Evolutionary conservation across 2,888 invertebrate species (phyloP), one percentile per base, ranked within the genome.

Genomic region (Petrophora chlorosata): DNA sequence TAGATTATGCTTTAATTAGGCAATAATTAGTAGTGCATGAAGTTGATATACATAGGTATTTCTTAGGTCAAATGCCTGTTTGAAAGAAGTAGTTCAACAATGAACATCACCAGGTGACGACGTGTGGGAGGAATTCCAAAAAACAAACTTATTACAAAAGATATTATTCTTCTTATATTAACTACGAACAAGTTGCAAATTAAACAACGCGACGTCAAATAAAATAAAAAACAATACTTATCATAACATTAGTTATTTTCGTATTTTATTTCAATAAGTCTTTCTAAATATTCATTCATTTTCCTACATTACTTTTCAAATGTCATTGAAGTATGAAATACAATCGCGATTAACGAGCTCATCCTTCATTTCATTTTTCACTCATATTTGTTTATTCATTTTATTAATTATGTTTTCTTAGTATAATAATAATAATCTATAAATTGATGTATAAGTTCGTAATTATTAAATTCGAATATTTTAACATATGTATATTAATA

Each of bases 381-480:
- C 80, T 84, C 85, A 82, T 84, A 84, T 88, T 88, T 87, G 86
- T 90, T 89, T 87, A 89, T 86, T 86, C 77, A 85, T 85, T 89
- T 88, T 82, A 85, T 90, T 90, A 88, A 87, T 90, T 88, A 89
- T 87, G 88, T 88, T 86, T 88, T 89, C 89, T 90, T 90, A 90
- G 86, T 90, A 90, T 90, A 89, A 86, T 89, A 89, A 89, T 89
- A 90, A 89, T 90, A 90, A 61, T 89, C 90, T 90, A 90, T 90
- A 90, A 90, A 90, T 90, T 84, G 90, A 87, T 90, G 90, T 90
- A 90, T 90, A 90, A 90, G 90, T 90, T 90, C 90, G 88, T 90
- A 90, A 90, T 90, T 90, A 90, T 90, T 90, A 90, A 90, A 90
- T 90, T 90, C 90, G 90, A 90, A 90, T 90, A 90, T 90, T 90